Base-by-base conservation (phyloP, 2,888 invertebrate genomes). In the Tribolium freemani region DNA sequence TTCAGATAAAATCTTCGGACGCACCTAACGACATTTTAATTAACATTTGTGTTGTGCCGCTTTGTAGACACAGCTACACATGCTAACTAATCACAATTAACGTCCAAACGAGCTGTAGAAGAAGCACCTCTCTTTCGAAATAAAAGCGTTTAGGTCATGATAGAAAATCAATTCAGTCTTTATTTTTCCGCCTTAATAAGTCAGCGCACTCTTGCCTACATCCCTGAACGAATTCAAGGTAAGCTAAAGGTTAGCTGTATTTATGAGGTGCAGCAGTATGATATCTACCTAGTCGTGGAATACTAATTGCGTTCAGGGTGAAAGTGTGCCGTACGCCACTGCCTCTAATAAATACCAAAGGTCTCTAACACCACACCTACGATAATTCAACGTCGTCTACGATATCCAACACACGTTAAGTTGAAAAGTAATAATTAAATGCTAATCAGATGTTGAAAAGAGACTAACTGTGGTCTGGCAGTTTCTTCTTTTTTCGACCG, bases 21-120 rank as follows among this genome's bases (percentile, higher is more conserved):
- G 76, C 71, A 71, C 78, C 74, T 78, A 79, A 78, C 73, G 79
- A 76, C 74, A 73, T 79, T 79, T 79, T 79, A 79, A 79, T 79
- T 79, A 76, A 75, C 72, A 76, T 76, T 72, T 76, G 74, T 76
- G 74, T 75, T 78, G 73, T 74, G 77, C 78, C 76, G 80, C 79
- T 76, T 77, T 74, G 78, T 77, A 79, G 77, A 80, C 78, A 77
- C 77, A 80, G 80, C 77, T 80, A 81, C 79, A 79, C 79, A 80
- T 78, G 79, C 80, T 81, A 80, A 81, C 76, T 79, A 75, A 73
- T 74, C 69, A 77, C 71, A 67, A 67, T 71, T 71, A 71, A 51
- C 51, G 38, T 63, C n/a, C 48, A 61, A 61, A 61, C 46, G 69
- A 13, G 46, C n/a, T 31, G 50, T 30, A 57, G 26, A 44, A 16